Evolutionary conservation across 2,113 vertebrate genomes (phyloP).

Genomic region (Clarias gariepinus): DNA sequence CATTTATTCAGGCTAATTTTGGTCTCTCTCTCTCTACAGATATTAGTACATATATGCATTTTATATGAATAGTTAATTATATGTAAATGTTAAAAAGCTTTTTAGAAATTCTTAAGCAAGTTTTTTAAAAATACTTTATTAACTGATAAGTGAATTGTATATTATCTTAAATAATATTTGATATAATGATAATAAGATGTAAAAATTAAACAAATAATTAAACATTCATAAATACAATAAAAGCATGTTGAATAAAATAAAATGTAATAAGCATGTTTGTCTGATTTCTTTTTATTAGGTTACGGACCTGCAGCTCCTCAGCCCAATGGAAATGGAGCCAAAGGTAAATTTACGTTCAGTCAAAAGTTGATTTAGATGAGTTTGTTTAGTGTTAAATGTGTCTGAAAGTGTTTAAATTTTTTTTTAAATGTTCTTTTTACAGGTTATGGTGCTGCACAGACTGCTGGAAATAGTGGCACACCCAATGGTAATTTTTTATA

Average conservation of each 20-base stretch:
- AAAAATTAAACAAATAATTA: background rate
- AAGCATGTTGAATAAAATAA: background rate
- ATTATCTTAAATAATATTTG: background rate
- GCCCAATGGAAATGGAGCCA: slow-evolving; percentile 35
- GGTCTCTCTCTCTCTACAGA: background rate
- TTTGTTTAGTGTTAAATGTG: background rate
- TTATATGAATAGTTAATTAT: background rate
- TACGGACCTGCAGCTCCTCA: slow-evolving; percentile 50
- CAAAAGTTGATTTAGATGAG: background rate
- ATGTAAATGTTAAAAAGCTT: no score
- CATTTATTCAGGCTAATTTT: background rate
- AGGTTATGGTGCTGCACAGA: slow-evolving; percentile 37
- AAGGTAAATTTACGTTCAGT: background rate
- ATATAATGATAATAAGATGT: background rate
- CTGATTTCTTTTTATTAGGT: slow-evolving; percentile 53
- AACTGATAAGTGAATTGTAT: background rate
- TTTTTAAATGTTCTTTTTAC: background rate
- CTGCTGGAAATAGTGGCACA: background rate
- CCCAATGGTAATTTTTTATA: slow-evolving; percentile 6
- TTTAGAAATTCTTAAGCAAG: no score
- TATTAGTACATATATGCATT: background rate
- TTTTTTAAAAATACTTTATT: no score
- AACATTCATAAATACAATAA: background rate
- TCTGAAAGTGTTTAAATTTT: background rate
- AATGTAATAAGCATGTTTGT: background rate